A percentile compares a stretch with the other conserved stretches of the same genome.
These are phyloP conservation scores for Cantharis flavilabris DNA, from an alignment of 2,888 invertebrate genomes.

Conservation along the genomic window DNA sequence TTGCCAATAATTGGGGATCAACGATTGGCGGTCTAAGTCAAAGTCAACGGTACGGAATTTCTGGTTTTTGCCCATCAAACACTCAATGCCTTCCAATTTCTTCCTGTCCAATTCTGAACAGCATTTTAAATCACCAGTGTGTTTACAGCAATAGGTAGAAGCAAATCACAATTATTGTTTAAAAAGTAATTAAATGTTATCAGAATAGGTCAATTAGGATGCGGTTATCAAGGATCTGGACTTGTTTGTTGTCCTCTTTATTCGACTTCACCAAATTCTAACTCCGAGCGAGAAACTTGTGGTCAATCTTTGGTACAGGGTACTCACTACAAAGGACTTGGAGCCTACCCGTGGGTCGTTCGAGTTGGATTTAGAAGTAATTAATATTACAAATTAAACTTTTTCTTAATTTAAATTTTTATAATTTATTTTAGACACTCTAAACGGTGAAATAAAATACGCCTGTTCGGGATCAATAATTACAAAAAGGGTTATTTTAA, in stretches of 20 bases:
- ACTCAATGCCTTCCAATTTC: conserved; percentile 61
- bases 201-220: conserved; percentile 62
- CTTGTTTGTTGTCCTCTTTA: conserved; percentile 65
- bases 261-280: background rate
- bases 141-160: conserved; percentile 63
- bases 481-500: conserved; percentile 63
- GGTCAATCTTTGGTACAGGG: conserved; percentile 70
- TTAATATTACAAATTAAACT: conserved; percentile 40
- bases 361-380: conserved; percentile 78
- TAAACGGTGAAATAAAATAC: conserved; percentile 70
- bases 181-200: conserved; percentile 24
- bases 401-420: background rate
- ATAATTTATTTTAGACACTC: conserved; percentile 61
- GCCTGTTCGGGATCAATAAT: conserved; percentile 80
- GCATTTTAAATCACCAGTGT: conserved; percentile 63
- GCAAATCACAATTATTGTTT: background rate
- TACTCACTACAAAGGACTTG: conserved; percentile 67
- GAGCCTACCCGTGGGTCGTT: conserved; percentile 77
- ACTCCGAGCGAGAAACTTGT: conserved; percentile 58
- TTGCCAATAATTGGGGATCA: conserved; percentile 2
- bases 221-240: conserved; percentile 61
- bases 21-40: background rate
- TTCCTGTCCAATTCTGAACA: conserved; percentile 61
- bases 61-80: conserved; percentile 48
- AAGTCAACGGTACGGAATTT: conserved; percentile 12